Evolutionary conservation across 1,140 invertebrate species (phyloP).

Genomic region (Mamestra configurata): DNA sequence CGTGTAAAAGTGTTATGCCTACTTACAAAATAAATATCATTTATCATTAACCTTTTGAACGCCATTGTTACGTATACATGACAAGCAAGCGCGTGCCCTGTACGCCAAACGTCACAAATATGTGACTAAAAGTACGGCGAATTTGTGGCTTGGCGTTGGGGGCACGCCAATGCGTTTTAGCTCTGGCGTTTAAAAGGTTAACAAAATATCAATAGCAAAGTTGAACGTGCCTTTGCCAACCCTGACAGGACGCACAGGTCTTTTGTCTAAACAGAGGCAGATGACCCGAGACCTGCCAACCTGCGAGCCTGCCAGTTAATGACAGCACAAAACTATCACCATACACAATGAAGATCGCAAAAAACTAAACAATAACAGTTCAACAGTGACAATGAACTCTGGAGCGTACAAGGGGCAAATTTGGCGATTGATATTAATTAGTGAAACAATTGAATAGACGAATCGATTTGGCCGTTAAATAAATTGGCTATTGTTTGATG

Average conservation of each 20-base stretch:
- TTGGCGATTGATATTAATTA: slow-evolving; percentile 25
- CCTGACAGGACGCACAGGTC: not conserved
- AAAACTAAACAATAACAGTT: not conserved
- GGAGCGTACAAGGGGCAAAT: not conserved
- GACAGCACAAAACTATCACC: slow-evolving; percentile 13
- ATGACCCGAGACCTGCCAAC: not conserved
- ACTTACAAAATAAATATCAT: too few species aligned
- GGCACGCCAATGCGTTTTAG: too few species aligned
- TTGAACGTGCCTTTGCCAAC: not conserved
- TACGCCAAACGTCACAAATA: too few species aligned
- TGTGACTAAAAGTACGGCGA: too few species aligned
- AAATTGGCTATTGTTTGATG: slow-evolving; percentile 35
- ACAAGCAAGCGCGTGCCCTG: too few species aligned
- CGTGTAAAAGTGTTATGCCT: too few species aligned
- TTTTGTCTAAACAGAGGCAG: slow-evolving; percentile 21
- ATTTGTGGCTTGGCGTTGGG: too few species aligned
- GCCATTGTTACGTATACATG: too few species aligned
- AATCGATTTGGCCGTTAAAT: slow-evolving; percentile 39
- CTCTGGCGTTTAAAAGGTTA: too few species aligned
- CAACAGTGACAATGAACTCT: slow-evolving; percentile 8
- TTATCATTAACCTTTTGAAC: too few species aligned
- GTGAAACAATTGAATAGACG: slow-evolving; percentile 40
- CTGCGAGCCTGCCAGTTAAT: not conserved
- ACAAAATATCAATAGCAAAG: too few species aligned
- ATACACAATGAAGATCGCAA: slow-evolving; percentile 42